A percentile compares a stretch with the other conserved stretches of the same genome.
Conservation (phyloP, 2,113 vertebrate species). For the Chaetodon trifascialis region DNA sequence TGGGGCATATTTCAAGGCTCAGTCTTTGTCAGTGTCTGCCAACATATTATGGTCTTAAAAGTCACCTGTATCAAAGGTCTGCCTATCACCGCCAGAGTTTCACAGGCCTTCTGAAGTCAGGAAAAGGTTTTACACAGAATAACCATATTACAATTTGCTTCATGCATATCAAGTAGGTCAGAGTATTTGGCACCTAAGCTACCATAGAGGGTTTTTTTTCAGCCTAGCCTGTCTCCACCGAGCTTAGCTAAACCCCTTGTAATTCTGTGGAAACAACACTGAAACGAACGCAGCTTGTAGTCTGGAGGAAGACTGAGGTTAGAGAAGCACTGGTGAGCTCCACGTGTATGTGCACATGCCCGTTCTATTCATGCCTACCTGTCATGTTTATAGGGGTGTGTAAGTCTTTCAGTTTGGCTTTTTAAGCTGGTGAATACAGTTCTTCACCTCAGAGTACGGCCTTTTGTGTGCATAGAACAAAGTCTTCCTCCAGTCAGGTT, state of each 20-base stretch:
- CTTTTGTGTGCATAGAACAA: conserved; percentile 39
- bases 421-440: conserved; percentile 57
- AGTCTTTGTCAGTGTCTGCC: conserved; percentile 54
- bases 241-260: conserved; percentile 62
- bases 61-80: conserved; percentile 64
- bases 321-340: conserved; percentile 2
- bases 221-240: conserved; percentile 30
- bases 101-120: conserved; percentile 47
- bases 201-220: conserved; percentile 30
- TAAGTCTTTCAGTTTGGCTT: conserved; percentile 62
- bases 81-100: conserved; percentile 30
- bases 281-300: conserved; percentile 11
- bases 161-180: conserved; percentile 59
- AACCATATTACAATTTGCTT: conserved; percentile 59
- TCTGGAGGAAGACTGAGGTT: neutral
- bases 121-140: conserved; percentile 43
- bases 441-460: conserved; percentile 27
- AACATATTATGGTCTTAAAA: conserved; percentile 52
- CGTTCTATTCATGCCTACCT: conserved; percentile 26
- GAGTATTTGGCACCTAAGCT: conserved; percentile 58
- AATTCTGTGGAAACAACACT: conserved; percentile 44
- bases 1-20: conserved; percentile 64
- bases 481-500: conserved; percentile 55
- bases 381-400: conserved; percentile 31
- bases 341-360: neutral